A percentile compares a stretch with the other conserved stretches of the same genome.
phyloP scores from a whole-genome alignment of 2,797 vertebrate species.

The Nasua narica region DNA sequence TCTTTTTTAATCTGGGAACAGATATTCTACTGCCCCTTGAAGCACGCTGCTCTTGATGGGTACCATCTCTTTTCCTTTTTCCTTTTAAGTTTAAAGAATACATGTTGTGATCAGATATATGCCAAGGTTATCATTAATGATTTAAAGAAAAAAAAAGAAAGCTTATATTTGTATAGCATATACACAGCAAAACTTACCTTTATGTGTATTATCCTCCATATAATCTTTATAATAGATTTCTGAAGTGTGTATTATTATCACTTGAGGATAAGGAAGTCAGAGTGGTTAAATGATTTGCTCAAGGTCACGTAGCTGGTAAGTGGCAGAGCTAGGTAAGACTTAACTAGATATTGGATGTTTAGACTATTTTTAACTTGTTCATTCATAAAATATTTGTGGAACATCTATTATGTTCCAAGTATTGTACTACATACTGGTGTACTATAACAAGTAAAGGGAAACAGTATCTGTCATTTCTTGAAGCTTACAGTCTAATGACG shows the following conservation, averaged over 20 bases:
- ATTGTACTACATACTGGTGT: not conserved
- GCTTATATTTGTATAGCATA: not conserved
- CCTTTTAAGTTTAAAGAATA: slow-evolving; percentile 4
- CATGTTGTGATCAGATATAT: not conserved
- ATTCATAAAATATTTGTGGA: not conserved
- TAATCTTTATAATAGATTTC: not conserved
- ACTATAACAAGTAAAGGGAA: not conserved
- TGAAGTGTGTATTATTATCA: not conserved
- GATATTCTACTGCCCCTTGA: not conserved
- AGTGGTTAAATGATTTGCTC: not conserved
- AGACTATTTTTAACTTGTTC: not conserved
- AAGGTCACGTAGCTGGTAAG: not conserved
- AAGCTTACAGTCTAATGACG: not conserved
- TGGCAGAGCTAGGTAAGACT: not conserved
- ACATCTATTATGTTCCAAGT: not conserved
- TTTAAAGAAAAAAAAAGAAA: not conserved
- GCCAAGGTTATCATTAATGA: not conserved
- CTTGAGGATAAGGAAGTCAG: not conserved
- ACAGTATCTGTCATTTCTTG: not conserved
- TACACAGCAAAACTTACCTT: not conserved
- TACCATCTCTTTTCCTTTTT: not conserved
- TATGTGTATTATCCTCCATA: not conserved
- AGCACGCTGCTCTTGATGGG: not conserved
- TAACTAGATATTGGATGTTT: not conserved
- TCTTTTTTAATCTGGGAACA: not conserved